Evolutionary conservation across 2,888 invertebrate genomes (phyloP).

Genomic region (Plebejus melissa): DNA sequence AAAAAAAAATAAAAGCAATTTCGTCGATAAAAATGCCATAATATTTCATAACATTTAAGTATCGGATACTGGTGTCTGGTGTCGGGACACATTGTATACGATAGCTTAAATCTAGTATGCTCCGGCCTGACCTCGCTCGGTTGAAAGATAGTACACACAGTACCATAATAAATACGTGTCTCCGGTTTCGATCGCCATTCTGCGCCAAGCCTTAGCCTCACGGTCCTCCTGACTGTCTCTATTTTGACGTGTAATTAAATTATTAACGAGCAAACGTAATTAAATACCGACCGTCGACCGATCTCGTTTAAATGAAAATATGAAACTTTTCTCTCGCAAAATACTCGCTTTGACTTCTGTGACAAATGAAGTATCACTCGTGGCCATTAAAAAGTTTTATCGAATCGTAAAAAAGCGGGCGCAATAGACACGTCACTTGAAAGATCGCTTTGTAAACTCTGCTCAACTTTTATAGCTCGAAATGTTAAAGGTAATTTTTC

Average conservation of each 20-base stretch:
- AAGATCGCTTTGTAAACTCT: neutral
- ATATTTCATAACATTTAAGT: too few relatives aligned
- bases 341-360: neutral
- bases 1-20: too few relatives aligned
- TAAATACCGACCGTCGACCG: neutral
- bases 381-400: conserved; percentile 6
- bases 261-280: neutral
- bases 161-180: too few relatives aligned
- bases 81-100: too few relatives aligned
- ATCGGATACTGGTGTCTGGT: too few relatives aligned
- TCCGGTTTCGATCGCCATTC: too few relatives aligned
- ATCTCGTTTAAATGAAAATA: neutral
- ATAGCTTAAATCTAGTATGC: too few relatives aligned
- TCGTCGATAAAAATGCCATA: too few relatives aligned
- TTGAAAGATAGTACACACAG: too few relatives aligned
- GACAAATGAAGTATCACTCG: conserved; percentile 9
- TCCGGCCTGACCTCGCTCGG: too few relatives aligned
- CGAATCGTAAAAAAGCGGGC: neutral
- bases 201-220: too few relatives aligned
- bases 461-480: neutral
- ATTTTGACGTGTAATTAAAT: neutral
- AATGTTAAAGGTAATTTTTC: neutral
- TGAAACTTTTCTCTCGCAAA: neutral
- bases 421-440: neutral
- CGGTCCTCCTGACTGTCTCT: neutral